A percentile compares a stretch with the other conserved stretches of the same genome.
These are phyloP conservation scores for Elmis aenea DNA, from an alignment of 2,888 invertebrate species.

Conservation along the genomic window DNA sequence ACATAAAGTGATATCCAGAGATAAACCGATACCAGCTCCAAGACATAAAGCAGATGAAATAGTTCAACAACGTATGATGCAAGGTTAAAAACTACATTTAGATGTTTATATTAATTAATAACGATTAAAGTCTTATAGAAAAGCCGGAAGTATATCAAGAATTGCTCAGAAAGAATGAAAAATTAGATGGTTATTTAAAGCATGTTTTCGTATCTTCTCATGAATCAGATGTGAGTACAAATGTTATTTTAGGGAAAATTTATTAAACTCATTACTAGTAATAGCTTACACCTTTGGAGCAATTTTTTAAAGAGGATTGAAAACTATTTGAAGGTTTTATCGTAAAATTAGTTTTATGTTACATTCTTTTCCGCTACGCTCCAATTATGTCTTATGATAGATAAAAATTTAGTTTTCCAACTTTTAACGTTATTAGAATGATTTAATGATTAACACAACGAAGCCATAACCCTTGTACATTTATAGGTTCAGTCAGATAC, in stretches of 20 bases:
- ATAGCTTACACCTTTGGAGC: too few species aligned
- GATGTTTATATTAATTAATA: background rate
- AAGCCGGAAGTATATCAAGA: slow-evolving; percentile 59
- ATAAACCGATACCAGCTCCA: slow-evolving; percentile 63
- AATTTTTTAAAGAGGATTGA: too few species aligned
- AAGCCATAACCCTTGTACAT: too few species aligned
- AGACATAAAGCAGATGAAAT: slow-evolving; percentile 58
- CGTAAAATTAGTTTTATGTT: too few species aligned
- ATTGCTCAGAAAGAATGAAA: slow-evolving; percentile 57
- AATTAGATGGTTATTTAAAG: slow-evolving; percentile 61
- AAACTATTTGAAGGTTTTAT: too few species aligned
- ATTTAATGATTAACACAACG: too few species aligned
- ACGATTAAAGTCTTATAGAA: slow-evolving; percentile 39
- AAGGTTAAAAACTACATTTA: slow-evolving; percentile 5
- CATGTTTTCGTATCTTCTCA: slow-evolving; percentile 68
- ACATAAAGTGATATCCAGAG: slow-evolving; percentile 61
- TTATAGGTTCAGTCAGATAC: too few species aligned
- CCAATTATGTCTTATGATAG: too few species aligned
- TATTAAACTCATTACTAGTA: slow-evolving; percentile 5
- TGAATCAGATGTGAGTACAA: slow-evolving; percentile 40
- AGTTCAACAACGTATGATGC: slow-evolving; percentile 50
- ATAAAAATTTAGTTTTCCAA: too few species aligned
- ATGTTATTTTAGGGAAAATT: slow-evolving; percentile 8
- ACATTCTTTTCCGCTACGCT: too few species aligned
- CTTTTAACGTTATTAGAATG: too few species aligned